Conservation (phyloP, 2,888 invertebrate genomes). For the Xestoiulus laeticollis region DNA sequence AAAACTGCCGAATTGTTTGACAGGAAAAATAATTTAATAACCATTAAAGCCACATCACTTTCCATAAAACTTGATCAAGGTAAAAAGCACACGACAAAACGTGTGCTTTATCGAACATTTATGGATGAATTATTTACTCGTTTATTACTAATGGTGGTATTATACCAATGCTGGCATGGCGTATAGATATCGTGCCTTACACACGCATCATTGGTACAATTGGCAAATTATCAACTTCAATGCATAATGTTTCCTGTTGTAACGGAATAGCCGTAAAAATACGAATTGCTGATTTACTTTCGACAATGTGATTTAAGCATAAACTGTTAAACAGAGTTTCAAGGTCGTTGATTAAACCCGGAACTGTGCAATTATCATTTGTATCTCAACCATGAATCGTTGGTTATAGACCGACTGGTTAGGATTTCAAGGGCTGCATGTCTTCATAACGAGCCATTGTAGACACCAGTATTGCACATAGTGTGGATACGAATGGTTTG, state of each 20-base stretch:
- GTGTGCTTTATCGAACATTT: background rate
- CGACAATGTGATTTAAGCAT: background rate
- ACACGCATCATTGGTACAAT: background rate
- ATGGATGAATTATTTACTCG: background rate
- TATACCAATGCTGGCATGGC: background rate
- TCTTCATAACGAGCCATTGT: background rate
- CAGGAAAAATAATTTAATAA: background rate
- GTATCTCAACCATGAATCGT: background rate
- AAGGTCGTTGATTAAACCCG: conserved; percentile 3
- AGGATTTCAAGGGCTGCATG: background rate
- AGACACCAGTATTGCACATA: too few species aligned
- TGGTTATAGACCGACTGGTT: background rate
- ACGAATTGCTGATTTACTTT: background rate
- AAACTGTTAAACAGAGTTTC: background rate
- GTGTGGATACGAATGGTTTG: background rate
- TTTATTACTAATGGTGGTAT: conserved; percentile 1
- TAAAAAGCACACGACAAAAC: background rate
- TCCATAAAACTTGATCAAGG: background rate
- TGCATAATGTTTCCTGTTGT: background rate
- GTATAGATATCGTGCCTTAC: background rate
- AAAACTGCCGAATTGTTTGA: background rate
- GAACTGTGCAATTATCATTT: background rate
- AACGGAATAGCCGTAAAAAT: background rate
- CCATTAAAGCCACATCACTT: background rate
- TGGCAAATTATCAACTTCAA: conserved; percentile 11